phyloP scores from a whole-genome alignment of 2,888 invertebrate genomes.

The Crossocerus cetratus region DNA sequence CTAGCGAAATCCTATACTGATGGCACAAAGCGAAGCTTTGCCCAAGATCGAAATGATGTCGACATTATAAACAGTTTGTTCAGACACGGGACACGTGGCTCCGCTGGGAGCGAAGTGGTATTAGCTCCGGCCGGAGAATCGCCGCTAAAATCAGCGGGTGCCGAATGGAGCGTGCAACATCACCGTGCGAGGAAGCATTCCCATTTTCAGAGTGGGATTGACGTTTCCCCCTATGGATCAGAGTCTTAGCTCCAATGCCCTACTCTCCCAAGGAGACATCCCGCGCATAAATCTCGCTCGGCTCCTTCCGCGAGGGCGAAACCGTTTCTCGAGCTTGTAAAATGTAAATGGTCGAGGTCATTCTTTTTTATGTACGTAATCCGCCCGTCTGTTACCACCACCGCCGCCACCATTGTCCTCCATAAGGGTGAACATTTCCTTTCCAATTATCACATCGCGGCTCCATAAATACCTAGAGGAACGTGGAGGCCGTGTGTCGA shows the following conservation, averaged over 20 bases:
- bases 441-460: neutral
- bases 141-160: no score
- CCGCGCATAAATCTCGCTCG: neutral
- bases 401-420: neutral
- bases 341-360: neutral
- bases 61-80: no score
- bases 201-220: neutral
- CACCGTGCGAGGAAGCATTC: neutral
- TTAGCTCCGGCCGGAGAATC: no score
- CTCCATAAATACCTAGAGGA: no score
- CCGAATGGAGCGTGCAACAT: neutral
- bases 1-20: no score
- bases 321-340: slow-evolving; percentile 2
- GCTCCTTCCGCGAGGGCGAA: neutral
- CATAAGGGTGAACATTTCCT: neutral
- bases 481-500: no score
- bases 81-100: no score
- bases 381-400: neutral
- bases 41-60: no score
- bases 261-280: neutral
- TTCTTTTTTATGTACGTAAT: slow-evolving; percentile 2
- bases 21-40: no score
- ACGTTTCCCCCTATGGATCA: slow-evolving; percentile 1
- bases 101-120: no score
- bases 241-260: neutral